phyloP scores from a whole-genome alignment of 2,888 invertebrate genomes.

The Athripsodes cinereus region DNA sequence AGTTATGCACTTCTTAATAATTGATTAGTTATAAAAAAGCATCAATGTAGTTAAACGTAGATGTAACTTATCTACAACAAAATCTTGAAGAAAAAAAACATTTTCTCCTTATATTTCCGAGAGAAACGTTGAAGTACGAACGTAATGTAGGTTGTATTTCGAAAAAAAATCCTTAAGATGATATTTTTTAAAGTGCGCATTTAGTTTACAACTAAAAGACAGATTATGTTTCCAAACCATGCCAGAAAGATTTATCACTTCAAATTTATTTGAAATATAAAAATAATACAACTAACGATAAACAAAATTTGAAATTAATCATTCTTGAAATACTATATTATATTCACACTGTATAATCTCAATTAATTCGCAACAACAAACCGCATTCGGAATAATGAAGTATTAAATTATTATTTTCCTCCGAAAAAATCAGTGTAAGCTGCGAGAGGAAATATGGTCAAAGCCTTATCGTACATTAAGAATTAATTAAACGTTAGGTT shows the following conservation, averaged over 20 bases:
- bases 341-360: too few species aligned
- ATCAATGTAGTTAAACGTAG: too few species aligned
- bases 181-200: too few species aligned
- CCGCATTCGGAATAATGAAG: not conserved
- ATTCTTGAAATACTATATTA: not conserved
- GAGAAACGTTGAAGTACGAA: too few species aligned
- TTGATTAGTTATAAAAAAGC: too few species aligned
- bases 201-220: not conserved
- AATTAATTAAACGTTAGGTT: conserved; percentile 27
- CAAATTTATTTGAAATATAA: not conserved
- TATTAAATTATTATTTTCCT: not conserved
- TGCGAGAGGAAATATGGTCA: conserved; percentile 11
- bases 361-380: not conserved
- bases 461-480: conserved; percentile 25
- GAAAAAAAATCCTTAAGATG: too few species aligned
- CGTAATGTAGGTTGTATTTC: too few species aligned
- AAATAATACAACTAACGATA: not conserved
- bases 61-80: too few species aligned
- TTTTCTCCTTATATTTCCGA: too few species aligned
- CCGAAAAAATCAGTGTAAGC: conserved; percentile 3
- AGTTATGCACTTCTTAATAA: too few species aligned
- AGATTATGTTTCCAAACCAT: not conserved
- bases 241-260: not conserved
- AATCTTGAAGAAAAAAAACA: too few species aligned
- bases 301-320: not conserved